Evolutionary conservation across 2,888 invertebrate genomes (phyloP).

Genomic region (Lucinisca nassula): DNA sequence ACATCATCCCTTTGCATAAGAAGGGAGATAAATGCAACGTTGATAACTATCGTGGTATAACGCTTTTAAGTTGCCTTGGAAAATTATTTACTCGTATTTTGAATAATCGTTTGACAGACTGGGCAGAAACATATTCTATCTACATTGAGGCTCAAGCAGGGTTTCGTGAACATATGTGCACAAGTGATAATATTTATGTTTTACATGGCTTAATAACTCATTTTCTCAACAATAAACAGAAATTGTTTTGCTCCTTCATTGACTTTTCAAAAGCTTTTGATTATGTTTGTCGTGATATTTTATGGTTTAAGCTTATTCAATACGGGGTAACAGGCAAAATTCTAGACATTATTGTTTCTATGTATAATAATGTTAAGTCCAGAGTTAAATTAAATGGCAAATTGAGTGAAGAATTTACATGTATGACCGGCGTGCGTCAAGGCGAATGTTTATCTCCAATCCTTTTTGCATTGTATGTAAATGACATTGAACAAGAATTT

Average conservation of each 20-base stretch:
- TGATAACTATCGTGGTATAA: constrained; percentile 40
- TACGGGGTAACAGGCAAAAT: constrained; percentile 20
- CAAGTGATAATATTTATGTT: constrained; percentile 34
- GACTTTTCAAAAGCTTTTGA: constrained; percentile 43
- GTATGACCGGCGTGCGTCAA: constrained; percentile 37
- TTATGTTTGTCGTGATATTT: constrained; percentile 8
- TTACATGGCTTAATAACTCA: constrained; percentile 25
- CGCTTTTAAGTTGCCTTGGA: constrained; percentile 21
- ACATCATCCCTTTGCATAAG: constrained; percentile 24
- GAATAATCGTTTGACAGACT: not conserved
- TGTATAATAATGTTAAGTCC: constrained; percentile 32
- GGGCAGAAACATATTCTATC: not conserved
- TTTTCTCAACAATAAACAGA: not conserved
- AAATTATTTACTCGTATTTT: constrained; percentile 19
- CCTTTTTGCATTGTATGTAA: constrained; percentile 14
- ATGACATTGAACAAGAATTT: constrained; percentile 11
- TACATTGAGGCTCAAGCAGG: constrained; percentile 24
- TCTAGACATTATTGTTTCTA: constrained; percentile 17
- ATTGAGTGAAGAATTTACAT: constrained; percentile 11
- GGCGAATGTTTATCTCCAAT: constrained; percentile 40
- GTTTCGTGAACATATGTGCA: constrained; percentile 19
- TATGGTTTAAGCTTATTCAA: constrained; percentile 36
- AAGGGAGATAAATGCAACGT: constrained; percentile 15
- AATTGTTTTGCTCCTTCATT: constrained; percentile 23
- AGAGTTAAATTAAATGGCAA: not conserved